Base-by-base conservation (phyloP, 2,113 vertebrate genomes). In the Ochotona princeps region DNA sequence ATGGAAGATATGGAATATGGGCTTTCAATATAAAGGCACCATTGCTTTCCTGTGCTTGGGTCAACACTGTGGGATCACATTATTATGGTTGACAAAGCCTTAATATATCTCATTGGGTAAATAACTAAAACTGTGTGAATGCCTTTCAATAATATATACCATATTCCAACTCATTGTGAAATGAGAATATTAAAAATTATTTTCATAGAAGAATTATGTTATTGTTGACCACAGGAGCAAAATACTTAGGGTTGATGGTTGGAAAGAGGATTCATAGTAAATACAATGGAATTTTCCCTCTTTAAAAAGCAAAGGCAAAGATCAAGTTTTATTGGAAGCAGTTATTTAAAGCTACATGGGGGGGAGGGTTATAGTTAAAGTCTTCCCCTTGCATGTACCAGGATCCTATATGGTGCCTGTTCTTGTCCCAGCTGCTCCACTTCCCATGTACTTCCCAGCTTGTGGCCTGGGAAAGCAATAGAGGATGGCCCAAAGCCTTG, bases 211-310 rank as follows among this genome's bases (percentile, higher is more conserved):
- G 21, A 75, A 90, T 92, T 76, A 38, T 15, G 72, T 60, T 51
- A 15, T 83, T 80, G 28, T 79, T 90, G 90, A 51, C 21, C 4
- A 74, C 17, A 72, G 65, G 65, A 81, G 35, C 66, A 87, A 96
- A 90, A 70, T 85, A 54, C 66, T 75, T 89, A 72, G 18, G 66
- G 51, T n/a, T 81, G 18, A 85, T 85, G 35, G 74, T 85, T 30
- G 14, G 81, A 91, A 91, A 88, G 14, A 65, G 51, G 81, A 73
- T 91, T 72, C 75, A 15, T 87, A 30, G 94, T 76, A 82, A n/a
- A 69, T 82, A 63, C n/a, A 57, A 57, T 32, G 5, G 60, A 66
- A 83, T 88, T 65, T 67, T 92, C 30, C 81, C 20, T 51, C 25
- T 69, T 91, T 73, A 23, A 44, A 73, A 65, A 67, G 63, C 69